Conservation (phyloP, 2,797 vertebrate genomes). For the Anolis apletophallus region DNA sequence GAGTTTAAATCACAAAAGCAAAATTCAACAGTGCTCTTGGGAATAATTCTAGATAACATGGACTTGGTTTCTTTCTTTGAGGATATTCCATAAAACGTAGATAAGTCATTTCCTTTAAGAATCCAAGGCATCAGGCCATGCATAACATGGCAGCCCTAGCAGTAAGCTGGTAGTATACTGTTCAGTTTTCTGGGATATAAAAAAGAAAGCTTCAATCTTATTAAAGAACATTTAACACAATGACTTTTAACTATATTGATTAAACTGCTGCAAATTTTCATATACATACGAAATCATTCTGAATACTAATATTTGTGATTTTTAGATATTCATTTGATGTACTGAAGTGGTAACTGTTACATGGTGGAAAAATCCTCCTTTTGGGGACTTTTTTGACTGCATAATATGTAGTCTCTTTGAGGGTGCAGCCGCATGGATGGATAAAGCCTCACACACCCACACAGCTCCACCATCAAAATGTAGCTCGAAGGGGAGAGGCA, state of each 20-base stretch:
- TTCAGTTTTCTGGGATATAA: not conserved
- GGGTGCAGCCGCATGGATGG: too few relatives aligned
- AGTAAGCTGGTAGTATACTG: not conserved
- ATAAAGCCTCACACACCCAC: too few relatives aligned
- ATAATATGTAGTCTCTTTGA: too few relatives aligned
- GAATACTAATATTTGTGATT: not conserved
- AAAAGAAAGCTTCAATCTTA: not conserved
- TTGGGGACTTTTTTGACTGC: too few relatives aligned
- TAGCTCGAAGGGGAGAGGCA: too few relatives aligned
- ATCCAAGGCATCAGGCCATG: too few relatives aligned
- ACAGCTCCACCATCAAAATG: too few relatives aligned
- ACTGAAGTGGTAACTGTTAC: too few relatives aligned
- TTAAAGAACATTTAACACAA: not conserved
- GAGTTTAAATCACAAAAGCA: not conserved
- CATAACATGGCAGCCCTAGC: not conserved
- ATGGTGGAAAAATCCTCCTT: too few relatives aligned
- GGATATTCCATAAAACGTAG: too few relatives aligned
- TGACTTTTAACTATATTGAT: not conserved
- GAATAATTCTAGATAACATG: not conserved
- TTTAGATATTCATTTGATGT: not conserved
- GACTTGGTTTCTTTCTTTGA: not conserved
- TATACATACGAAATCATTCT: not conserved
- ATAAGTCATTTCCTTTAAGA: too few relatives aligned
- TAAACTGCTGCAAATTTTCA: not conserved
- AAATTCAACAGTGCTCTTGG: not conserved